Evolutionary conservation across 2,113 vertebrate species (phyloP).

Genomic region (Elanoides forficatus): DNA sequence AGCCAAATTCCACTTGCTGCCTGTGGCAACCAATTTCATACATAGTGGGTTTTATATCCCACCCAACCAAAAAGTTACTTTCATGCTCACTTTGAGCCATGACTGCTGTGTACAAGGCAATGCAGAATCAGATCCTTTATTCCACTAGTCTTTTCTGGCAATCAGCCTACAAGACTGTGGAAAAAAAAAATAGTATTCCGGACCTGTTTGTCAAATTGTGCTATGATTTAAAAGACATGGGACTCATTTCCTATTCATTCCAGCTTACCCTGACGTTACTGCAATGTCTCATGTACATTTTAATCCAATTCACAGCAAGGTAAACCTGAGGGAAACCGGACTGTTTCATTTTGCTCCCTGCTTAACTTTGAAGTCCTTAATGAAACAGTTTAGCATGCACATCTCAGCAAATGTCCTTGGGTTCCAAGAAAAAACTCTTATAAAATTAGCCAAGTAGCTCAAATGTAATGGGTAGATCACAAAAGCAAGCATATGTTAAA

Average conservation of each 20-base stretch:
- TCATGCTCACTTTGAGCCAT: not conserved
- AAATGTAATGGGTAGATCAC: not conserved
- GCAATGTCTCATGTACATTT: not conserved
- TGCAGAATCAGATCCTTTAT: not conserved
- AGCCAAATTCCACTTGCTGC: not conserved
- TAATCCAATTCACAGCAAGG: not conserved
- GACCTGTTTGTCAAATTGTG: not conserved
- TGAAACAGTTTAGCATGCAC: not conserved
- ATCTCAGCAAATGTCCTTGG: not conserved
- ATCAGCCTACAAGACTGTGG: not conserved
- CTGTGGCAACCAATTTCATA: not conserved
- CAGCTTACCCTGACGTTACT: not conserved
- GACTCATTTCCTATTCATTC: not conserved
- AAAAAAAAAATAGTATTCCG: not conserved
- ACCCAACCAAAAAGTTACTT: not conserved
- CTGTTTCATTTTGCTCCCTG: not conserved
- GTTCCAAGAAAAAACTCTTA: not conserved
- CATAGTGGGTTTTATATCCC: not conserved
- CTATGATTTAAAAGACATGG: not conserved
- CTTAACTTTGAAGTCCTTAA: not conserved
- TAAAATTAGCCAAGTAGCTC: not conserved
- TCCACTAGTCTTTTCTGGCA: not conserved
- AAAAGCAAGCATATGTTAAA: constrained; percentile 48
- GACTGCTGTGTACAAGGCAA: not conserved
- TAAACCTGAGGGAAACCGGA: not conserved